A percentile compares a stretch with the other conserved stretches of the same genome.
Conservation (phyloP, 2,888 invertebrate genomes). For the Drosophila cracens region DNA sequence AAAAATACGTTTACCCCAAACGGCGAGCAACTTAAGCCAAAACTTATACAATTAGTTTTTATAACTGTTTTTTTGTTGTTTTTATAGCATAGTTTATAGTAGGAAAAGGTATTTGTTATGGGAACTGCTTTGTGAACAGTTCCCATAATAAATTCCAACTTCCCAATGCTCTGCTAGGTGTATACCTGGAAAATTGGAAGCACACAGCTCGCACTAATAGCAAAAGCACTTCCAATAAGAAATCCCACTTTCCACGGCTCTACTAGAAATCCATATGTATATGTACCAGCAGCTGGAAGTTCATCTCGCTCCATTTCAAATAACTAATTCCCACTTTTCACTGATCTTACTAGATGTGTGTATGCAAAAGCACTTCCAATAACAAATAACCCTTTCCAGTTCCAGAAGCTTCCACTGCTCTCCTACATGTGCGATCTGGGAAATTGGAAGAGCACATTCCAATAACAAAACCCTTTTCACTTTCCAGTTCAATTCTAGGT, state of each 20-base stretch:
- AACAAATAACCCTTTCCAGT: neutral
- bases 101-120: neutral
- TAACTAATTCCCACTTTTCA: neutral
- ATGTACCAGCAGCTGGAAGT: neutral
- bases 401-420: neutral
- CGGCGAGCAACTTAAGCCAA: conserved; percentile 43
- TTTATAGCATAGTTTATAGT: neutral
- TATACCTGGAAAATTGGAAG: neutral
- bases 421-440: neutral
- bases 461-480: conserved; percentile 43
- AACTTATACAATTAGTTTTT: conserved; percentile 47
- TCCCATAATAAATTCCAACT: conserved; percentile 2
- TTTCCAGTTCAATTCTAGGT: neutral
- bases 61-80: conserved; percentile 11
- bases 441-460: neutral
- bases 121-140: conserved; percentile 20
- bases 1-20: conserved; percentile 57
- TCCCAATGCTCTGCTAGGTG: neutral
- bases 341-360: neutral
- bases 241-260: neutral
- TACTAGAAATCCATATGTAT: neutral
- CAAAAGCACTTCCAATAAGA: neutral
- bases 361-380: neutral
- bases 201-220: neutral
- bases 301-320: neutral